Conservation (phyloP, 2,797 vertebrate species). For the Thalassophryne amazonica region DNA sequence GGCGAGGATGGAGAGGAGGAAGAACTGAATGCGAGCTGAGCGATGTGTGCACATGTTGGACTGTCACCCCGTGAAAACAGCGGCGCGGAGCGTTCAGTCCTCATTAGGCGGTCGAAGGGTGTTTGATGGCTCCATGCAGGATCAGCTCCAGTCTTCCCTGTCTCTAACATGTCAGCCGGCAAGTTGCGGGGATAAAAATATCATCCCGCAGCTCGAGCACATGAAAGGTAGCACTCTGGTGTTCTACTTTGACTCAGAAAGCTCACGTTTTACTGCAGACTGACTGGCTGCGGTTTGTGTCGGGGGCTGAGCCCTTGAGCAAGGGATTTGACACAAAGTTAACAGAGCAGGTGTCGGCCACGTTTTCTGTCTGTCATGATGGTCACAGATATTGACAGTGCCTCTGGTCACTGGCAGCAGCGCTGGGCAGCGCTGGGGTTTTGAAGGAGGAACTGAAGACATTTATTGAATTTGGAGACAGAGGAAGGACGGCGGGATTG, state of each 20-base stretch:
- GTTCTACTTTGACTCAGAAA: slow-evolving; percentile 14
- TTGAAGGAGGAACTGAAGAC: background rate
- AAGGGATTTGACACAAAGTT: background rate
- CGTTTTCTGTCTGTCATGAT: background rate
- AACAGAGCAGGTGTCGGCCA: background rate
- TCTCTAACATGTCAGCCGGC: slow-evolving; percentile 15
- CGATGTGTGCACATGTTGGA: background rate
- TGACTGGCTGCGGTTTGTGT: background rate
- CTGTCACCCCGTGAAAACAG: background rate
- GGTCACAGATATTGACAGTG: background rate
- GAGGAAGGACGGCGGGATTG: background rate
- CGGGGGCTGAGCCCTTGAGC: background rate
- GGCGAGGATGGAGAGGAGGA: background rate
- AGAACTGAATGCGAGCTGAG: background rate
- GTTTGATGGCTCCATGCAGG: slow-evolving; percentile 4
- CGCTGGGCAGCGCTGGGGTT: background rate
- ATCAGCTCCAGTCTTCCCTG: slow-evolving; percentile 12
- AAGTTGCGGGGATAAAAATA: slow-evolving; percentile 25
- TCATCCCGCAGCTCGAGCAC: background rate
- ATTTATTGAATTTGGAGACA: background rate
- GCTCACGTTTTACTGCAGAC: background rate
- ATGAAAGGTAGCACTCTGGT: slow-evolving; percentile 12
- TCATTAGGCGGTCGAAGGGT: slow-evolving; percentile 11
- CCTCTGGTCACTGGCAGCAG: background rate
- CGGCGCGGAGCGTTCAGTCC: background rate